Evolutionary conservation across 2,888 invertebrate species (phyloP).

Genomic region (Orthosia gothica): DNA sequence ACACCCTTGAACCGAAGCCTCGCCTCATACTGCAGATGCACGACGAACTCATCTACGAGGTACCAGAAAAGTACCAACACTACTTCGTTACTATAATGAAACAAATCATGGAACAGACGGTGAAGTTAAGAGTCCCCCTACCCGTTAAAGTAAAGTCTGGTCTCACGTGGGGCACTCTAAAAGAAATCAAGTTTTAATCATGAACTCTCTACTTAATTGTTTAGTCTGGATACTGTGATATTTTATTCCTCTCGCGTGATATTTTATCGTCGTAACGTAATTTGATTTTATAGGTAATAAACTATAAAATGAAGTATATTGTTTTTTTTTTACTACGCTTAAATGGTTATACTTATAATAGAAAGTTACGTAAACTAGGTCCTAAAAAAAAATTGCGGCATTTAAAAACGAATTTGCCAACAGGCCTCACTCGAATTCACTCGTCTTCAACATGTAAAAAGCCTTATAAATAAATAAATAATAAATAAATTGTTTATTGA

Average conservation of each 20-base stretch:
- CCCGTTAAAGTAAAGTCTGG: conserved; percentile 97
- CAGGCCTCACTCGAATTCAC: conserved; percentile 26
- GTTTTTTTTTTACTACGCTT: conserved; percentile 41
- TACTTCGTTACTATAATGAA: conserved; percentile 93
- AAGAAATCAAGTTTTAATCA: conserved; percentile 74
- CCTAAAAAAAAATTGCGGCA: conserved; percentile 3
- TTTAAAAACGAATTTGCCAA: conserved; percentile 43
- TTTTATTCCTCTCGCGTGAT: conserved; percentile 66
- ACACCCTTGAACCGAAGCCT: conserved; percentile 83
- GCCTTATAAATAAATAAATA: no score
- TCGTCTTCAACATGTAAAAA: conserved; percentile 44
- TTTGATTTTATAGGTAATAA: conserved; percentile 57
- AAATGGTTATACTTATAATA: conserved; percentile 13
- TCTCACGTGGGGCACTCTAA: conserved; percentile 94
- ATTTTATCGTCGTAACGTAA: conserved; percentile 54
- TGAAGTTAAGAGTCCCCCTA: conserved; percentile 94
- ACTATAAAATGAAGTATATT: conserved; percentile 24
- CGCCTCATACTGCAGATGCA: conserved; percentile 97
- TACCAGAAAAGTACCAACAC: conserved; percentile 91
- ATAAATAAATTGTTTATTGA: no score
- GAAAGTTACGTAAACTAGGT: conserved; percentile 3
- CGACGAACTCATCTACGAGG: conserved; percentile 99
- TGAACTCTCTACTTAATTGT: conserved; percentile 36
- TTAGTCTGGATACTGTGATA: conserved; percentile 72
- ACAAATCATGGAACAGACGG: conserved; percentile 95